These are phyloP conservation scores for Nilaparvata lugens DNA, from an alignment of 1,140 invertebrate genomes.

Conservation along the genomic window DNA sequence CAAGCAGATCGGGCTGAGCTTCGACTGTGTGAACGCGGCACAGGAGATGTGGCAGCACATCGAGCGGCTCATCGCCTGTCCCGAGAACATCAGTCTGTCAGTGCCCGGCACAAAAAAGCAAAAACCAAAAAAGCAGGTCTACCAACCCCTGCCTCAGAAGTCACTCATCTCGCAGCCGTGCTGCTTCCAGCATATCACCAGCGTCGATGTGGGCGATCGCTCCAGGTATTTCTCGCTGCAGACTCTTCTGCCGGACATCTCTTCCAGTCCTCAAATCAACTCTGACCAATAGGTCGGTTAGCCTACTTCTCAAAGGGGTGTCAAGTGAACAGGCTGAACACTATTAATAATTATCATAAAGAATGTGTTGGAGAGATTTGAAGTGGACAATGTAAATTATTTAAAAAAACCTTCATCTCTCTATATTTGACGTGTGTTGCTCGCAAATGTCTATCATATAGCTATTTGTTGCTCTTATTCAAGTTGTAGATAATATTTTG, in stretches of 20 bases:
- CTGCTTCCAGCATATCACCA: slow-evolving; percentile 79
- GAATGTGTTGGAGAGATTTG: no score
- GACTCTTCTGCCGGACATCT: slow-evolving; percentile 40
- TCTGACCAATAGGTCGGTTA: background rate
- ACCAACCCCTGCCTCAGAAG: slow-evolving; percentile 52
- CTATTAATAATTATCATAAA: no score
- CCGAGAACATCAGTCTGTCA: slow-evolving; percentile 69
- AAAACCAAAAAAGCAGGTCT: slow-evolving; percentile 46
- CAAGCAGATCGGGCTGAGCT: slow-evolving; percentile 43
- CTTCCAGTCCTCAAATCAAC: slow-evolving; percentile 21
- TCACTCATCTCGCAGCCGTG: slow-evolving; percentile 78
- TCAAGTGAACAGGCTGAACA: no score
- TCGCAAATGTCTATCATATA: no score
- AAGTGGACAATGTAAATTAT: no score
- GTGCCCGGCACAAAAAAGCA: slow-evolving; percentile 49
- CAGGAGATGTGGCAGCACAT: slow-evolving; percentile 58
- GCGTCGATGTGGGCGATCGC: slow-evolving; percentile 58
- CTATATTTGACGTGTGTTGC: no score
- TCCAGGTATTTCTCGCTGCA: slow-evolving; percentile 58
- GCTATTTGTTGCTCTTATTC: no score
- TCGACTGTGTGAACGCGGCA: slow-evolving; percentile 65
- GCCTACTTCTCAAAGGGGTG: no score
- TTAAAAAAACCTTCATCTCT: no score
- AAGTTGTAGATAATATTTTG: no score
- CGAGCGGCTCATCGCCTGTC: slow-evolving; percentile 60